Percentiles rank a stretch among this genome's conserved stretches.
These are phyloP conservation scores for Percopsis omiscomaycus DNA, from an alignment of 2,797 vertebrate species.

Conservation along the genomic window DNA sequence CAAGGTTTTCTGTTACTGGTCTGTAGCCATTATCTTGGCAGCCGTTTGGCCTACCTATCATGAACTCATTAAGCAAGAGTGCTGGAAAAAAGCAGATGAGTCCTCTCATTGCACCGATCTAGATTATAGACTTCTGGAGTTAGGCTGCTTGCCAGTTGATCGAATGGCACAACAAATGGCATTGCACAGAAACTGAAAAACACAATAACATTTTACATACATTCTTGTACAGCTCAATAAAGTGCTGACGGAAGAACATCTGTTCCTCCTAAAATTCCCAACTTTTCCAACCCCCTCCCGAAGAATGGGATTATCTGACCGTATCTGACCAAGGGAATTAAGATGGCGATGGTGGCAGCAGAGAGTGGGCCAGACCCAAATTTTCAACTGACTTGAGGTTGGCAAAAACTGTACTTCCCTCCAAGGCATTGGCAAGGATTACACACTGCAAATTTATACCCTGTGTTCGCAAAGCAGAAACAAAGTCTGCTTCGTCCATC, in stretches of 20 bases:
- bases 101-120: conserved; percentile 42
- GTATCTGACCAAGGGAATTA: background rate
- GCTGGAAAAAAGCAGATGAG: conserved; percentile 30
- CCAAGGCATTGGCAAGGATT: too few relatives aligned
- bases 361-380: conserved; percentile 25
- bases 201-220: conserved; percentile 30
- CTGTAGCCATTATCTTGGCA: conserved; percentile 68
- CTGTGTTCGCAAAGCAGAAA: too few relatives aligned
- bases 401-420: background rate
- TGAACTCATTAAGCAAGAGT: conserved; percentile 31
- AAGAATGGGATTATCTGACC: conserved; percentile 20
- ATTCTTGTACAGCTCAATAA: conserved; percentile 35
- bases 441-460: too few relatives aligned
- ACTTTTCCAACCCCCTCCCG: conserved; percentile 26
- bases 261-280: background rate
- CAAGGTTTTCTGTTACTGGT: conserved; percentile 76
- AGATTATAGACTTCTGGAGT: conserved; percentile 37
- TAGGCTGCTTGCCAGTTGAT: conserved; percentile 27
- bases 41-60: conserved; percentile 45
- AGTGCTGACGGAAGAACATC: too few relatives aligned
- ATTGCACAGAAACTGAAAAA: conserved; percentile 24
- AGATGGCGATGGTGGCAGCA: conserved; percentile 11
- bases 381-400: conserved; percentile 32
- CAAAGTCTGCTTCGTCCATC: too few relatives aligned
- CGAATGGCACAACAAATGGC: conserved; percentile 33